Evolutionary conservation across 92 coral and sea anemone genomes (phyloP), one percentile per base, ranked within the genome.

Genomic region (Micromussa lordhowensis): DNA sequence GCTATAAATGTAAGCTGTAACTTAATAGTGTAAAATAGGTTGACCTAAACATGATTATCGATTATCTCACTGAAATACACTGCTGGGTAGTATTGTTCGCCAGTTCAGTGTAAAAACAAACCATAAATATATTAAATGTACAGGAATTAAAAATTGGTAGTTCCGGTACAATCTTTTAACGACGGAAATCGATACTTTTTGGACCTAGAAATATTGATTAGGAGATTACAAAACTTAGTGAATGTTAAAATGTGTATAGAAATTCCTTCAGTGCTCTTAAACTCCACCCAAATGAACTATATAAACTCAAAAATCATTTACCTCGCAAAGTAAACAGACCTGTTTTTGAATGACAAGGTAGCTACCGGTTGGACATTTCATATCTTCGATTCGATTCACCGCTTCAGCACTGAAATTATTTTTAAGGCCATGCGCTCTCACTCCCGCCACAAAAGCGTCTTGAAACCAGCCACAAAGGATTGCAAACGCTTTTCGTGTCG

Each of bases 221-320:
- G 68, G 29, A 0, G 26, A 24, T 24, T 22, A 1, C 10, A 61
- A 24, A 61, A 22, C 4, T 24, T 61, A 24, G 2, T 44, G 51
- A 8, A 8, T 9, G 51, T 44, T 7, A 5, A 44, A 55, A 55
- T 16, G 18, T 8, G 17, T 1, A 28, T 11, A 10, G 10, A 66
- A 26, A 66, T 66, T 26, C 14, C n/a, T 26, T 26, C 14, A 3
- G 17, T 26, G 9, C 44, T 55, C 36, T 13, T 17, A 55, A 28
- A 16, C 85, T 44, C 85, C 85, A 82, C 85, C 85, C 85, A 68
- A 44, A 48, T 16, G 38, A 61, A 64, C 38, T 49, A 64, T 36
- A 24, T 61, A 22, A 66, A 17, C 6, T 35, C 38, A 36, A 18
- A 38, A 40, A 3, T 40, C 26, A 31, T 66, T 66, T 13, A 66